Evolutionary conservation across 2,888 invertebrate species (phyloP), one percentile per base, ranked within the genome.

Genomic region (Hyposoter dolosus): DNA sequence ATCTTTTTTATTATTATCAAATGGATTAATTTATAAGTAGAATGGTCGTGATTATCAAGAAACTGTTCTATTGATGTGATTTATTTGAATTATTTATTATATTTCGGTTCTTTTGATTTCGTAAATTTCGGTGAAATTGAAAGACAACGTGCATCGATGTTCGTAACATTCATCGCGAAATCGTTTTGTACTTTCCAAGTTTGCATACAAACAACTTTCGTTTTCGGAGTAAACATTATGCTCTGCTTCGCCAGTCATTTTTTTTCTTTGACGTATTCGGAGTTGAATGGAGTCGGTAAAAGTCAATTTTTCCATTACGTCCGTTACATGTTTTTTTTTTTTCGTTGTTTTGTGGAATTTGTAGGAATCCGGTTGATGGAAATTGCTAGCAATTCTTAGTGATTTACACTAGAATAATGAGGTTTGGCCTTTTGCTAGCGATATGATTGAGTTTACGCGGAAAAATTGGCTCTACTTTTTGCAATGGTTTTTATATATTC

Each of bases 201-300:
- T 60, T 60, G 60, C 28, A 15, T 28, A 60, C 60, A 28, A 60
- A 60, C 60, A 60, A 60, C 60, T 60, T 60, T 60, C 60, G 60
- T 60, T 60, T 60, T 60, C 15, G 28, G 28, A 28, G 4, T 28
- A 28, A 9, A 56, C 28, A 23, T 28, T 28, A 28, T 10, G 28
- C 10, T 15, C 15, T 12, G 23, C 56, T 56, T 28, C 15, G 3
- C 28, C 5, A 28, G 60, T 60, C 15, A 60, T 40, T 40, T 15
- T 60, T 60, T 28, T 60, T 15, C 15, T 28, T 60, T 28, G 1
- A 15, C 28, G 0, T 15, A 28, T 60, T 23, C 60, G 60, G 28
- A 28, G 5, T 28, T 28, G 4, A 17, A 60, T 5, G 56, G 15
- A 12, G 15, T 28, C 60, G 5, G 60, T 28, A 60, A 15, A 4